Conservation (phyloP, 2,797 vertebrate genomes). For the Cephalopachus bancanus region DNA sequence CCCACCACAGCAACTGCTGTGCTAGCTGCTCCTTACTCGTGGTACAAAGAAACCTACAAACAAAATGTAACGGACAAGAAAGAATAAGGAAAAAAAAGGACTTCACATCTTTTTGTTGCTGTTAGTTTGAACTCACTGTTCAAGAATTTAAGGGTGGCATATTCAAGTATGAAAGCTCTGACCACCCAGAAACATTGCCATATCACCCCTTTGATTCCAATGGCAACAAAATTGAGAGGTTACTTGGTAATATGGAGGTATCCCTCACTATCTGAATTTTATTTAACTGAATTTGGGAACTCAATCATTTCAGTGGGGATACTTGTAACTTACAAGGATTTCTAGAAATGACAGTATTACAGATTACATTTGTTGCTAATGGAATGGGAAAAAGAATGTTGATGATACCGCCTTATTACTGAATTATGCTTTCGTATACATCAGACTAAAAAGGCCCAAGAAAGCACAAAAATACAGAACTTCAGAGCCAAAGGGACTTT, state of each 20-base stretch:
- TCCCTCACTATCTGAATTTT: background rate
- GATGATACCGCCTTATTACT: background rate
- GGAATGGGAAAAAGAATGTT: background rate
- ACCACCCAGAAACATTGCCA: background rate
- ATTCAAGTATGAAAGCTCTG: background rate
- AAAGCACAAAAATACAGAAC: background rate
- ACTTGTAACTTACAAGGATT: background rate
- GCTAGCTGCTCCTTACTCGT: background rate
- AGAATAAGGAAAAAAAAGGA: background rate
- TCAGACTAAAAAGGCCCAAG: slow-evolving; percentile 3
- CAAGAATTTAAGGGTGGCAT: background rate
- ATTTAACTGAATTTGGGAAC: background rate
- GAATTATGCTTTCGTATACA: background rate
- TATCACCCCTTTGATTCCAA: background rate
- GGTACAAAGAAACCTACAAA: background rate
- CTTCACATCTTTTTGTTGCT: background rate
- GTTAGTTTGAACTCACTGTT: slow-evolving; percentile 4
- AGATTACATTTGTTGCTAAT: background rate
- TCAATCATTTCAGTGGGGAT: background rate
- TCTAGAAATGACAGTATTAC: background rate
- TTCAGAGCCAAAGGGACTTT: background rate
- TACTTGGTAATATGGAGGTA: background rate
- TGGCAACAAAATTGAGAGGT: background rate
- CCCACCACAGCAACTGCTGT: background rate
- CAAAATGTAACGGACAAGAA: background rate